A percentile compares a stretch with the other conserved stretches of the same genome.
Evolutionary conservation across 1,140 invertebrate genomes (phyloP).

Genomic region (Pseudachorutes palmiensis): DNA sequence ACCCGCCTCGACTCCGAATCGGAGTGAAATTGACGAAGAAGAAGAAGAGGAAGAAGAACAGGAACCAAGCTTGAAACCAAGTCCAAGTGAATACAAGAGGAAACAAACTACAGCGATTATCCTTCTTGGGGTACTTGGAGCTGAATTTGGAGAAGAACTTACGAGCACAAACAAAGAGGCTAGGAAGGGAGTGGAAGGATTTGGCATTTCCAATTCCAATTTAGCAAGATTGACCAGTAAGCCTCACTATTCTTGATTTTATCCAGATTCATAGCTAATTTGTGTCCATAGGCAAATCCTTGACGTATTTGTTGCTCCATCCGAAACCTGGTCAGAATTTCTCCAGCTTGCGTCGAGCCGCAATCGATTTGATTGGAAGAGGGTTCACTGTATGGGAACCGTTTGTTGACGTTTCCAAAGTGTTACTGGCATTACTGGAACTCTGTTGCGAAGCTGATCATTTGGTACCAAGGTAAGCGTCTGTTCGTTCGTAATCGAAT

Average conservation of each 20-base stretch:
- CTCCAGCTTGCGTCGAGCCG: constrained; percentile 81
- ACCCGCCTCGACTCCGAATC: constrained; percentile 22
- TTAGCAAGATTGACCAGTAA: constrained; percentile 79
- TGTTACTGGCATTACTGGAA: constrained; percentile 80
- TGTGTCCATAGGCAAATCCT: constrained; percentile 62
- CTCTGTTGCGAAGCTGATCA: constrained; percentile 90
- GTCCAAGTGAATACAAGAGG: constrained; percentile 77
- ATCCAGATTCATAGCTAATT: constrained; percentile 16
- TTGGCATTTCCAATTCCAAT: constrained; percentile 83
- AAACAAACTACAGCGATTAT: constrained; percentile 97
- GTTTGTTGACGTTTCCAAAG: constrained; percentile 91
- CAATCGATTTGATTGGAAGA: constrained; percentile 90
- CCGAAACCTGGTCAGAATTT: constrained; percentile 51
- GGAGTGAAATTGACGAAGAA: constrained; percentile 11
- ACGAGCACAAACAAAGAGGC: constrained; percentile 42
- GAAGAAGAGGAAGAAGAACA: constrained; percentile 19
- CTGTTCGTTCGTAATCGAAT: constrained; percentile 20
- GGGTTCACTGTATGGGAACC: constrained; percentile 99
- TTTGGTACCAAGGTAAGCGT: constrained; percentile 62
- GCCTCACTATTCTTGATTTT: background rate
- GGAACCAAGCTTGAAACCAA: constrained; percentile 61
- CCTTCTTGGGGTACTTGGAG: constrained; percentile 90
- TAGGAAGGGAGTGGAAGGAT: constrained; percentile 73
- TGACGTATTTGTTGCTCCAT: constrained; percentile 86
- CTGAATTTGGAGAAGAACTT: constrained; percentile 83